phyloP scores from a whole-genome alignment of 1,140 invertebrate genomes.

The Microplitis mediator region DNA sequence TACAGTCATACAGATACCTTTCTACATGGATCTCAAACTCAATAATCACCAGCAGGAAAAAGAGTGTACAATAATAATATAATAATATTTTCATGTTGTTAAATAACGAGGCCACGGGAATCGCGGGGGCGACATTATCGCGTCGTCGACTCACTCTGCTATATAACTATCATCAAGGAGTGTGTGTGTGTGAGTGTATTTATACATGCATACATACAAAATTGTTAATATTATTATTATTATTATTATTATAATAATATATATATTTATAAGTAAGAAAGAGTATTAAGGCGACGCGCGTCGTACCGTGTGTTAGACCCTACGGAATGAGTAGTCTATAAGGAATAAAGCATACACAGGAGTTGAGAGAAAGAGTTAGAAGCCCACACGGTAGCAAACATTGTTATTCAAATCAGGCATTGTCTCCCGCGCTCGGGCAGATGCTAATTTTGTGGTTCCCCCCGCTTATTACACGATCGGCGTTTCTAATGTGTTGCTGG shows the following conservation, averaged over 20 bases:
- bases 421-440: constrained; percentile 49
- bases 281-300: constrained; percentile 4
- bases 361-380: constrained; percentile 43
- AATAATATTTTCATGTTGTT: constrained; percentile 9
- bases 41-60: neutral
- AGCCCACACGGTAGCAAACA: constrained; percentile 61
- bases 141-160: neutral
- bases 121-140: constrained; percentile 38
- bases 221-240: neutral
- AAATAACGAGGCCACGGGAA: constrained; percentile 34
- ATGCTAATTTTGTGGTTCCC: constrained; percentile 55
- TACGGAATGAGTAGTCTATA: constrained; percentile 26
- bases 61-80: too few relatives aligned
- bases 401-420: constrained; percentile 61
- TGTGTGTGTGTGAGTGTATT: neutral
- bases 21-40: too few relatives aligned
- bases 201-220: neutral
- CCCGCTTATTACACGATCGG: constrained; percentile 53
- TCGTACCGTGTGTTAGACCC: constrained; percentile 1
- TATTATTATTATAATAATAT: too few relatives aligned
- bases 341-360: too few relatives aligned
- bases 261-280: neutral
- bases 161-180: neutral
- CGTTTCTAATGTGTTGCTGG: constrained; percentile 47
- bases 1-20: too few relatives aligned